These are phyloP conservation scores for Agelaius phoeniceus DNA, from an alignment of 2,113 vertebrate genomes.

Conservation along the genomic window DNA sequence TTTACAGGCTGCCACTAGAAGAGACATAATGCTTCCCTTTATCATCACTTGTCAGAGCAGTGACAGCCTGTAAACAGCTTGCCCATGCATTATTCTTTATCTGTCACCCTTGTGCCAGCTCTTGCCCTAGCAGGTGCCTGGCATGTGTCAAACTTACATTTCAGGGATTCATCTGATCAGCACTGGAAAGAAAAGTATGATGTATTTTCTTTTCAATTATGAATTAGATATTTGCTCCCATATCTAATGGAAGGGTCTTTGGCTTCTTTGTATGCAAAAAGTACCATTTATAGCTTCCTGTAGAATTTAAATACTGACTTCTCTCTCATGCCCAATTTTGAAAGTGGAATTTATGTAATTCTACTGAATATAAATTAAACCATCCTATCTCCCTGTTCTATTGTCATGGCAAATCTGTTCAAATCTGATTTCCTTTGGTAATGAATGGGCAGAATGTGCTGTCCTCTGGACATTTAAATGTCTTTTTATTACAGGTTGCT, in stretches of 20 bases:
- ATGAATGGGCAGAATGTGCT: constrained; percentile 26
- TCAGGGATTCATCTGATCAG: constrained; percentile 81
- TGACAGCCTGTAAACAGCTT: constrained; percentile 72
- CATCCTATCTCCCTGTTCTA: constrained; percentile 44
- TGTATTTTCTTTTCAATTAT: constrained; percentile 70
- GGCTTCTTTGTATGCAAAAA: constrained; percentile 29
- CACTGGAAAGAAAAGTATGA: constrained; percentile 67
- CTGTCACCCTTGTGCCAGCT: constrained; percentile 62
- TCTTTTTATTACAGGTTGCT: constrained; percentile 47
- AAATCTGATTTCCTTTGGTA: constrained; percentile 18
- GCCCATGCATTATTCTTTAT: constrained; percentile 59
- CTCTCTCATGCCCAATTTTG: constrained; percentile 12
- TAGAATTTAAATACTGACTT: constrained; percentile 64
- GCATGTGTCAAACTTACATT: constrained; percentile 75
- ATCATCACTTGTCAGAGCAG: constrained; percentile 68
- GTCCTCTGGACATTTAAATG: constrained; percentile 57
- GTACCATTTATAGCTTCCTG: constrained; percentile 40
- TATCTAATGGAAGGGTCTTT: constrained; percentile 50
- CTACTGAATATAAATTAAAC: constrained; percentile 52
- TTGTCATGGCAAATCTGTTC: constrained; percentile 34
- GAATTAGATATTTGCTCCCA: constrained; percentile 53
- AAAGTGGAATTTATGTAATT: constrained; percentile 63
- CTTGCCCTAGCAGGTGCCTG: constrained; percentile 67
- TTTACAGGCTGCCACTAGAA: constrained; percentile 50
- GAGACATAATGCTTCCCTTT: constrained; percentile 63